phyloP scores from a whole-genome alignment of 35 echinoderm and acorn worm species.

The Ophioderma brevispina region DNA sequence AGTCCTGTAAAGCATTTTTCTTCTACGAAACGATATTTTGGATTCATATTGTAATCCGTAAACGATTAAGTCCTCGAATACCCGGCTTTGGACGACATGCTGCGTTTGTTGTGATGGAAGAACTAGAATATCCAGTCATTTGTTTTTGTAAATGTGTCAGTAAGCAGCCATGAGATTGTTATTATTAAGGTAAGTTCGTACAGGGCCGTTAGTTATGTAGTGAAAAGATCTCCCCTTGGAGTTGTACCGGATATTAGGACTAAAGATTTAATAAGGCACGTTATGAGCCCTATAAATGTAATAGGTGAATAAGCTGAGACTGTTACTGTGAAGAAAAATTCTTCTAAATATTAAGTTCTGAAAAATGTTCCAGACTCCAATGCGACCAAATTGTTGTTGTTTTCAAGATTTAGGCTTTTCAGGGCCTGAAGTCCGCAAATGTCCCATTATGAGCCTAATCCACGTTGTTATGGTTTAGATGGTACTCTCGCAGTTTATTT shows the following conservation, averaged over 20 bases:
- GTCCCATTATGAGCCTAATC: background rate
- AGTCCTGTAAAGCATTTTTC: too few relatives aligned
- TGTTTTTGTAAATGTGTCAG: too few relatives aligned
- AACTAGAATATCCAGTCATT: background rate
- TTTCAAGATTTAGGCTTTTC: background rate
- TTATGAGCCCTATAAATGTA: background rate
- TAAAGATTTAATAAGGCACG: too few relatives aligned
- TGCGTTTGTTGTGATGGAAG: background rate
- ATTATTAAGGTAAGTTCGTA: too few relatives aligned
- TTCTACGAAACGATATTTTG: too few relatives aligned
- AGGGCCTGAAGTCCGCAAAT: background rate
- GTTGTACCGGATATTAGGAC: too few relatives aligned
- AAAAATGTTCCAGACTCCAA: background rate
- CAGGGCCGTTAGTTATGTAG: too few relatives aligned
- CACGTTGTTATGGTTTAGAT: background rate
- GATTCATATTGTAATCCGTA: too few relatives aligned
- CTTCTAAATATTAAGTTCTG: background rate
- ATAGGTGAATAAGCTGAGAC: background rate
- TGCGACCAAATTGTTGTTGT: background rate
- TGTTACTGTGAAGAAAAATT: background rate
- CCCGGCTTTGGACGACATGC: background rate
- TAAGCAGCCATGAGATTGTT: too few relatives aligned
- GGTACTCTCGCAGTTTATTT: background rate
- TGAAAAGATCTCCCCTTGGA: too few relatives aligned
- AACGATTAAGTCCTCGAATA: too few relatives aligned